Evolutionary conservation across 2,797 vertebrate species (phyloP), one percentile per base, ranked within the genome.

Genomic region (Rhadinocentrus ornatus): DNA sequence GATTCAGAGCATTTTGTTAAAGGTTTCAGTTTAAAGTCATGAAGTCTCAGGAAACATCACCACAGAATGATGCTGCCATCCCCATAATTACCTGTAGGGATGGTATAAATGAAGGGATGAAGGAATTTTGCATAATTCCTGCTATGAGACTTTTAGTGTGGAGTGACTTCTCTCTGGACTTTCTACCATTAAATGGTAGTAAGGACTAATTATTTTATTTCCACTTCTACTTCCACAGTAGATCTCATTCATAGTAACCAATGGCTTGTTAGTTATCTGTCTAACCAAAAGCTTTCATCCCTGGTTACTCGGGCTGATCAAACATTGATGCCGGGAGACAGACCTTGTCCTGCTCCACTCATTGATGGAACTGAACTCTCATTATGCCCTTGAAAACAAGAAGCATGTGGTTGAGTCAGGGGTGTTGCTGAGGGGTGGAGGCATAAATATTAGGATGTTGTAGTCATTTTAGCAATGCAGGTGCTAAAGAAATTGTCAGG

Each of bases 401-500:
- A 46, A 46, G 20, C 44, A 54, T 29, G 26, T 26, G 26, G 52
- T 24, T 27, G 52, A 35, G 34, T 26, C 5, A 54, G 15, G 31
- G 20, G 24, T 32, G 34, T 18, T 24, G 20, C 10, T 37, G 9
- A 27, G 24, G 31, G 13, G 26, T 18, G 34, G 37, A 57, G 16
- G 31, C n/a, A 26, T 32, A 16, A 7, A 27, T 27, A 26, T 29
- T n/a, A 34, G 52, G 22, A 27, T 27, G 52, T 53, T 53, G 24
- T 26, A 26, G 22, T 26, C 24, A 74, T 73, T 83, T 78, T n/a
- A 65, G 46, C 27, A 56, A 32, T 37, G 32, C 46, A 75, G 50
- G 60, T 74, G 50, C 37, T 68, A 67, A n/a, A 74, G 48, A 66
- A 79, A 77, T 52, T 56, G 53, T 60, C 50, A 73, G 29, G 44